Evolutionary conservation across 2,888 invertebrate species (phyloP).

Genomic region (Himalopsyche japonica): DNA sequence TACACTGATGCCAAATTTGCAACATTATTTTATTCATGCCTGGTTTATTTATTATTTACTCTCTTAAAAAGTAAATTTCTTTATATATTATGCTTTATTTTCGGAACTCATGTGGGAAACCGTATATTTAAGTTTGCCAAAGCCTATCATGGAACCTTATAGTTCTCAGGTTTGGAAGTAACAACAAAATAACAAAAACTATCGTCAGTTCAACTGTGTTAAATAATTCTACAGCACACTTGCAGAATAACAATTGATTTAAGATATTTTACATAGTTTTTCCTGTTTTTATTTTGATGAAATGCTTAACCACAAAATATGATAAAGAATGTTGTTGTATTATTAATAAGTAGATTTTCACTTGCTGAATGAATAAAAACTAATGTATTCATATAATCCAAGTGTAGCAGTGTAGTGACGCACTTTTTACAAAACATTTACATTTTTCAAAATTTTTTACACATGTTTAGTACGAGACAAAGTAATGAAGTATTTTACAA

Average conservation of each 20-base stretch:
- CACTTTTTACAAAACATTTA: slow-evolving; percentile 30
- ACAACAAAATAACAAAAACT: no score
- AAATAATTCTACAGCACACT: no score
- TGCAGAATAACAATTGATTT: not conserved
- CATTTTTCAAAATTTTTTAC: slow-evolving; percentile 30
- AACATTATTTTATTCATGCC: no score
- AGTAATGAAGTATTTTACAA: not conserved
- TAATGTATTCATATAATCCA: not conserved
- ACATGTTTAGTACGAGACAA: not conserved
- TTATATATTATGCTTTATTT: no score
- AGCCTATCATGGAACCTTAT: no score
- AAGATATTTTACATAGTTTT: not conserved
- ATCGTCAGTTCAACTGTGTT: no score
- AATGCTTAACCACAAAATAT: not conserved
- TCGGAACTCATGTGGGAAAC: no score
- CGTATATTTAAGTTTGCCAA: no score
- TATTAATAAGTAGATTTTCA: not conserved
- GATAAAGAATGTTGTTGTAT: not conserved
- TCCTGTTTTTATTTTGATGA: not conserved
- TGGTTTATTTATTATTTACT: no score
- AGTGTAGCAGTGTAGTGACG: slow-evolving; percentile 4
- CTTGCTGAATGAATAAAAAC: not conserved
- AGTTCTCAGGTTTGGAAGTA: no score
- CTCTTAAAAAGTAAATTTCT: no score
- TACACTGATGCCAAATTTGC: no score